Base-by-base conservation (phyloP, 2,888 invertebrate genomes). In the Xestia rhomboidea region DNA sequence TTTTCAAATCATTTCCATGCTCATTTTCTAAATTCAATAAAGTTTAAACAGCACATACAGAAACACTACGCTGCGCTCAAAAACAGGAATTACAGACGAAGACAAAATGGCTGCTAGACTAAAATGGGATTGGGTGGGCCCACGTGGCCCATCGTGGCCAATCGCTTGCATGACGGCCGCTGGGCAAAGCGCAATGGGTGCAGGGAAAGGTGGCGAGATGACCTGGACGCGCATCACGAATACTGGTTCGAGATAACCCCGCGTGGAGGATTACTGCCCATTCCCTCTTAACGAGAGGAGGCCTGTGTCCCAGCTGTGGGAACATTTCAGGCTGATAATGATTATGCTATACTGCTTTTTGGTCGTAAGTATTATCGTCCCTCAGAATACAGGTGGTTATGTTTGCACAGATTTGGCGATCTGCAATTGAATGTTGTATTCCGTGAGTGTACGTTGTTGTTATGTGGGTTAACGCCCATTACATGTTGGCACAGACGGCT, bases 351-450 rank as follows among this genome's bases (percentile, higher is more conserved):
- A 10, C 49, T 24, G 8, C 0, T 49, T 49, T 49, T 49, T 21
- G 10, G n/a, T 41, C 10, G 41, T 41, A n/a, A n/a, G n/a, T n/a
- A 41, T 41, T 41, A 68, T 82, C 85, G 81, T 81, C 44, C 71
- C 78, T 85, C 73, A 60, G 38, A 71, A 85, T 85, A 77, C 0
- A 4, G 7, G 24, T 24, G 67, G 44, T 63, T 67, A 75, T 84
- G 79, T 84, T 84, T 72, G 79, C 73, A 49, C 77, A 86, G 77
- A 78, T 86, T 89, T 85, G 77, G 80, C 78, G 79, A 77, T 84
- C 66, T 77, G 85, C 87, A 91, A 91, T 92, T 91, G 91, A 91
- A 92, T 92, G 89, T 90, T 85, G 87, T 87, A 81, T 71, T 64
- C 69, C 24, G 63, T 49, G 46, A 44, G 13, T 49, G 44, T 44